phyloP scores from a whole-genome alignment of 2,113 vertebrate genomes.

The Hippocampus zosterae region DNA sequence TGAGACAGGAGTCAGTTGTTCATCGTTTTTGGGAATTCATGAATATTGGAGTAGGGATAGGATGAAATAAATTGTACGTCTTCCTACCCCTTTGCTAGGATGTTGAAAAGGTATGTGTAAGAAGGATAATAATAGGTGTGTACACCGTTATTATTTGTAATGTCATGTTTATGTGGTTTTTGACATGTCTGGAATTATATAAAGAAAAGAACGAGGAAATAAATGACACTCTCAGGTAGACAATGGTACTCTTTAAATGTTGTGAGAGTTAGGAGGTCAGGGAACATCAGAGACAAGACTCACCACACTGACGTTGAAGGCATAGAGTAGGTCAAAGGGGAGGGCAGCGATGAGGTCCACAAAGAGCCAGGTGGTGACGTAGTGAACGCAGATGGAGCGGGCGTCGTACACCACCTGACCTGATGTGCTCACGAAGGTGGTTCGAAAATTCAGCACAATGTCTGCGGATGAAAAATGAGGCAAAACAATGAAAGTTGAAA shows the following conservation, averaged over 20 bases:
- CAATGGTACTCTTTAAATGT: background rate
- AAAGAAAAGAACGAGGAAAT: too few species aligned
- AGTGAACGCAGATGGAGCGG: constrained; percentile 81
- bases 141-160: too few species aligned
- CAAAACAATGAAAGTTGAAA: constrained; percentile 6
- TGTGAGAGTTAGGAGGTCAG: background rate
- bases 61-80: too few species aligned
- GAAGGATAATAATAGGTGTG: too few species aligned
- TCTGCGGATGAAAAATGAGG: constrained; percentile 54
- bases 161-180: too few species aligned
- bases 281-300: constrained; percentile 24
- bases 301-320: constrained; percentile 81
- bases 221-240: background rate
- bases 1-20: too few species aligned
- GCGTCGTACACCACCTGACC: constrained; percentile 80
- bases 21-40: too few species aligned
- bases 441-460: constrained; percentile 78
- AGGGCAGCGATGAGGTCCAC: constrained; percentile 80
- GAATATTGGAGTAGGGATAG: too few species aligned
- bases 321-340: constrained; percentile 80
- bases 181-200: too few species aligned
- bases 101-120: too few species aligned
- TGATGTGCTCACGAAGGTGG: constrained; percentile 80
- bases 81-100: too few species aligned
- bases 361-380: constrained; percentile 82